These are phyloP conservation scores for Echeneis naucrates DNA, from an alignment of 2,797 vertebrate species.

Conservation along the genomic window DNA sequence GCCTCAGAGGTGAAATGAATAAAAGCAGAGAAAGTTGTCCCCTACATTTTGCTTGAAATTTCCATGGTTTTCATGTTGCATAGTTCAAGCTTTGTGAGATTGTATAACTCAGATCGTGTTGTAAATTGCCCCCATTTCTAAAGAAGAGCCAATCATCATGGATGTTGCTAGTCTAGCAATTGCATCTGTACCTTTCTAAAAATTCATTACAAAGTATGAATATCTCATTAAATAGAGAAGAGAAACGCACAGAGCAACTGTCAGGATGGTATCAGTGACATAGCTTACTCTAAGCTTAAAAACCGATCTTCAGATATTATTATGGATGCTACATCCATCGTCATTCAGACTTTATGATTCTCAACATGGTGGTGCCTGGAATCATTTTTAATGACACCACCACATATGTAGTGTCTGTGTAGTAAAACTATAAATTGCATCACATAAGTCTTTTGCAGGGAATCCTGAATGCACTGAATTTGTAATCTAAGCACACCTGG, in stretches of 20 bases:
- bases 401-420: not conserved
- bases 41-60: not conserved
- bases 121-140: constrained; percentile 8
- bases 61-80: not conserved
- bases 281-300: too few species aligned
- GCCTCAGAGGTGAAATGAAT: not conserved
- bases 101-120: not conserved
- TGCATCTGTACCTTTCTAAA: not conserved
- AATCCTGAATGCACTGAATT: not conserved
- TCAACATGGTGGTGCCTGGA: too few species aligned
- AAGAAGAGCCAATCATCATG: not conserved
- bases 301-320: too few species aligned
- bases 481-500: not conserved
- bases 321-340: too few species aligned
- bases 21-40: not conserved
- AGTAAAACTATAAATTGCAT: not conserved
- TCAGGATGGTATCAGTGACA: too few species aligned
- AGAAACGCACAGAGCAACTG: too few species aligned
- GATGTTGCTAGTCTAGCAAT: constrained; percentile 6
- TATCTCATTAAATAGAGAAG: not conserved
- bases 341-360: too few species aligned
- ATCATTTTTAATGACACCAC: not conserved
- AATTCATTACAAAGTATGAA: not conserved
- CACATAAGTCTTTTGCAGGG: not conserved
- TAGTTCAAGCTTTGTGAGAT: constrained; percentile 5